Percentiles rank a stretch among this genome's conserved stretches.
phyloP scores from a whole-genome alignment of 2,797 vertebrate species.

The Ispidina picta region DNA sequence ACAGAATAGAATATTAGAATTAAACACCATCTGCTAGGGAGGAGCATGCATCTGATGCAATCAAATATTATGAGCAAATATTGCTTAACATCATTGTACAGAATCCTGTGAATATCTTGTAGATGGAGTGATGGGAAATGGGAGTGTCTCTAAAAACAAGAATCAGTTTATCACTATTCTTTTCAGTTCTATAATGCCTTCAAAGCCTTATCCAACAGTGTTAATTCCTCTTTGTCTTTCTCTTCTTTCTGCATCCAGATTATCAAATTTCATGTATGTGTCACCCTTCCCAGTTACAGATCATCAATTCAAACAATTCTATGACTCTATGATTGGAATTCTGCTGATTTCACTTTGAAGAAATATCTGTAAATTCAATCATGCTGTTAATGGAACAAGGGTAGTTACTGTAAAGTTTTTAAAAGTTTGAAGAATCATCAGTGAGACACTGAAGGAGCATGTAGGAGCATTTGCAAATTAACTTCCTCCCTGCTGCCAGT shows the following conservation, averaged over 20 bases:
- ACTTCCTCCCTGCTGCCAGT: neutral
- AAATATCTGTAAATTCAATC: neutral
- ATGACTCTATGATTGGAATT: neutral
- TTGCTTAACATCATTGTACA: neutral
- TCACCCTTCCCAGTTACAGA: too few relatives aligned
- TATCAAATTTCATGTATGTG: neutral
- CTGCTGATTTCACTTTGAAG: neutral
- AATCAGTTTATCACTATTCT: neutral
- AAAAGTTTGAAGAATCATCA: neutral
- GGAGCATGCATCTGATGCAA: neutral
- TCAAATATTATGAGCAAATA: neutral
- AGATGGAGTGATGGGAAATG: neutral
- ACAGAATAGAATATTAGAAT: neutral
- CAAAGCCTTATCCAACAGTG: neutral
- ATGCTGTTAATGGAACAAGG: neutral
- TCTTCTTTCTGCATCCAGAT: neutral
- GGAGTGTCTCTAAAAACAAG: neutral
- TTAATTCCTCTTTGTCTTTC: neutral
- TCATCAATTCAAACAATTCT: too few relatives aligned
- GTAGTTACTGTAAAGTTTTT: neutral
- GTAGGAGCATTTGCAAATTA: neutral
- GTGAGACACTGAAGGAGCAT: neutral
- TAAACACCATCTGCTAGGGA: neutral
- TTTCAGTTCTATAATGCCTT: neutral
- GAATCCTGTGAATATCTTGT: neutral